Conservation (phyloP, 2,113 vertebrate species). For the Paramormyrops kingsleyae region DNA sequence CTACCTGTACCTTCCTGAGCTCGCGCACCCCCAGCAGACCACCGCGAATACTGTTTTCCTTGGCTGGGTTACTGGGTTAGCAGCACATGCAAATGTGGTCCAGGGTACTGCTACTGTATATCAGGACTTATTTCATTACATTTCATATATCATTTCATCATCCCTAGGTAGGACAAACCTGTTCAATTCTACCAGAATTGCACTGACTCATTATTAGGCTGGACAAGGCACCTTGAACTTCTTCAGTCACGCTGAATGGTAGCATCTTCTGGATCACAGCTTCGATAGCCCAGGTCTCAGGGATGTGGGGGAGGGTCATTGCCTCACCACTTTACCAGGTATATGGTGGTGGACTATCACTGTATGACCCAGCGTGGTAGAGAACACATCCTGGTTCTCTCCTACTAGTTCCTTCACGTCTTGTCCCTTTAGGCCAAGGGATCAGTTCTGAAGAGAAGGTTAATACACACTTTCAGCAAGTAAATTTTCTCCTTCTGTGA, state of each 20-base stretch:
- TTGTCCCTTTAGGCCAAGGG: too few species aligned
- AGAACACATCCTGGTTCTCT: background rate
- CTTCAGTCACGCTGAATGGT: background rate
- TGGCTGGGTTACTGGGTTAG: background rate
- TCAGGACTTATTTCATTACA: background rate
- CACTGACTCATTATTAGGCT: background rate
- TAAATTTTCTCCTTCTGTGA: background rate
- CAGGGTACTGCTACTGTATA: background rate
- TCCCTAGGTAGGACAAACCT: background rate
- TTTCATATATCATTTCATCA: background rate
- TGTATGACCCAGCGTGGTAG: background rate
- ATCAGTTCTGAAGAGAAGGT: background rate
- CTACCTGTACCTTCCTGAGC: too few species aligned
- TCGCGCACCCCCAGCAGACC: too few species aligned
- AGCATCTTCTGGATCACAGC: background rate
- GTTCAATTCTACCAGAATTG: background rate
- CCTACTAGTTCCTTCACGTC: background rate
- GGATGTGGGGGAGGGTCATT: background rate
- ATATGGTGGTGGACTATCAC: background rate
- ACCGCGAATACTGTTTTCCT: background rate
- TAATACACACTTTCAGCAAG: background rate
- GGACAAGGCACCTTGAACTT: background rate
- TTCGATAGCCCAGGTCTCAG: background rate
- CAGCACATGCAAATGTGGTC: background rate
- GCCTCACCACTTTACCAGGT: background rate